Conservation (phyloP, 2,888 invertebrate species). For the Matsumyia berberina region DNA sequence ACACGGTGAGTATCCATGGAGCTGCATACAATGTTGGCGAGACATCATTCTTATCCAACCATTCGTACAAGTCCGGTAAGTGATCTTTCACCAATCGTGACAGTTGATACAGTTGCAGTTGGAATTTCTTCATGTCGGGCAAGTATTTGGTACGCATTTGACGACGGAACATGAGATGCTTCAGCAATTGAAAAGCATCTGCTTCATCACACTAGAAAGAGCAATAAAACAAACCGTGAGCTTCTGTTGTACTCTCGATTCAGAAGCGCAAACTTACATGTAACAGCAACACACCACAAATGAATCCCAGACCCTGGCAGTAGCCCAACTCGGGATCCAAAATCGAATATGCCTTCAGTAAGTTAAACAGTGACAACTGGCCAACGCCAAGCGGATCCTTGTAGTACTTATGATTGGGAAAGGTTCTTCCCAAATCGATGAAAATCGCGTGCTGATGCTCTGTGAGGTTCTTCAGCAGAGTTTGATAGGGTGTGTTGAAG, state of each 20-base stretch:
- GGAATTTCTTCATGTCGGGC: slow-evolving; percentile 97
- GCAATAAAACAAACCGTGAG: background rate
- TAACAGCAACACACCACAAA: slow-evolving; percentile 95
- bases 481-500: slow-evolving; percentile 91
- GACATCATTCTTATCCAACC: slow-evolving; percentile 94
- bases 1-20: slow-evolving; percentile 96
- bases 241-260: background rate
- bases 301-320: slow-evolving; percentile 98
- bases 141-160: slow-evolving; percentile 95
- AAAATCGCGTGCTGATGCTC: slow-evolving; percentile 98
- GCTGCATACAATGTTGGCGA: slow-evolving; percentile 97
- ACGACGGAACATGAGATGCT: slow-evolving; percentile 96
- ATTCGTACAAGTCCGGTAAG: slow-evolving; percentile 93
- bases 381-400: slow-evolving; percentile 96
- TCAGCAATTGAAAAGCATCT: slow-evolving; percentile 93
- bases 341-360: slow-evolving; percentile 97
- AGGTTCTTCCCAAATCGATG: slow-evolving; percentile 94
- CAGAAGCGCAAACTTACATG: slow-evolving; percentile 89
- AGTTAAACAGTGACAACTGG: slow-evolving; percentile 96
- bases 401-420: slow-evolving; percentile 97
- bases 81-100: slow-evolving; percentile 96
- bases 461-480: slow-evolving; percentile 93
- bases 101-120: slow-evolving; percentile 95
- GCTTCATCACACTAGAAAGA: slow-evolving; percentile 94
- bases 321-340: slow-evolving; percentile 97